A percentile compares a stretch with the other conserved stretches of the same genome.
These are phyloP conservation scores for Pedetes capensis DNA, from an alignment of 2,113 vertebrate genomes.

Conservation along the genomic window DNA sequence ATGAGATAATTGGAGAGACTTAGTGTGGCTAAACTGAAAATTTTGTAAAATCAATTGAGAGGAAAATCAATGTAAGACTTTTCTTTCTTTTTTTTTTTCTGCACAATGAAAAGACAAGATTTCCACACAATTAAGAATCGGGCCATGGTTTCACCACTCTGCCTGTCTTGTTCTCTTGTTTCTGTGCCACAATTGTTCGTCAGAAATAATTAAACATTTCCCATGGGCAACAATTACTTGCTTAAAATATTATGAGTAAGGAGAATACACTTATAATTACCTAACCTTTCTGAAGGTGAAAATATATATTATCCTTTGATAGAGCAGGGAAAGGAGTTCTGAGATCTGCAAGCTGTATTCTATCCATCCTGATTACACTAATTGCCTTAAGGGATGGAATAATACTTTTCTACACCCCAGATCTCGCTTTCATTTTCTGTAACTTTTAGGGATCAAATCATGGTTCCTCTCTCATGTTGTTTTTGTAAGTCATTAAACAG, in stretches of 20 bases:
- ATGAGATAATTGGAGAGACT: slow-evolving; percentile 70
- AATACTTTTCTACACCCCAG: background rate
- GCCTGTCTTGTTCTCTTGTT: slow-evolving; percentile 81
- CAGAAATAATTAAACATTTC: slow-evolving; percentile 88
- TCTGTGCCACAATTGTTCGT: slow-evolving; percentile 81
- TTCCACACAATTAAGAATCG: slow-evolving; percentile 82
- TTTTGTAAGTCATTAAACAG: slow-evolving; percentile 55
- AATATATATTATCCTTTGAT: slow-evolving; percentile 84
- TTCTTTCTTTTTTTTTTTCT: slow-evolving; percentile 78
- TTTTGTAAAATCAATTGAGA: slow-evolving; percentile 83
- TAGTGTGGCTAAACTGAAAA: slow-evolving; percentile 79
- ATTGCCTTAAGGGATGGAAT: background rate
- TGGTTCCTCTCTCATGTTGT: slow-evolving; percentile 2
- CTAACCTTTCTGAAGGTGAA: slow-evolving; percentile 85
- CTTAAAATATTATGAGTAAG: slow-evolving; percentile 86
- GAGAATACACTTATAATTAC: slow-evolving; percentile 85
- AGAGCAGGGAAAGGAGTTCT: slow-evolving; percentile 66
- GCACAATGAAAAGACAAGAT: slow-evolving; percentile 82
- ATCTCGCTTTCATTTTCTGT: background rate
- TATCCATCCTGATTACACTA: background rate
- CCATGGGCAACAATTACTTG: slow-evolving; percentile 87
- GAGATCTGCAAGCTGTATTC: background rate
- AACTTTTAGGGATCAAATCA: background rate
- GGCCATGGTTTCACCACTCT: slow-evolving; percentile 76
- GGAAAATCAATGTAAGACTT: slow-evolving; percentile 83